phyloP scores from a whole-genome alignment of 2,797 vertebrate species.

The Emys orbicularis region DNA sequence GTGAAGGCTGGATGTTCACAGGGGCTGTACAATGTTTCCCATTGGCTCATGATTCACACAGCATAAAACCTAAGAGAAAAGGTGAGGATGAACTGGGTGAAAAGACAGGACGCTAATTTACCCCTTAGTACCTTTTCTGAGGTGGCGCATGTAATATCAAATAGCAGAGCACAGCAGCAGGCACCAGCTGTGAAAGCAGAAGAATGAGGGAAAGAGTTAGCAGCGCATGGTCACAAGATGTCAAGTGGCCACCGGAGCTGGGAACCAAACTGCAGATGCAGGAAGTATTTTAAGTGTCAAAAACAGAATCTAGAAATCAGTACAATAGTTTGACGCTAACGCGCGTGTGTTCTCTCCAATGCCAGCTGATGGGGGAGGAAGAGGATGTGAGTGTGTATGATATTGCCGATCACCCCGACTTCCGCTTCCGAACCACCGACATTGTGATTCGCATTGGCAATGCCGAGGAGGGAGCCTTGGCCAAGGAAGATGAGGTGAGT shows the following conservation, averaged over 20 bases:
- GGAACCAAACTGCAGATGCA: background rate
- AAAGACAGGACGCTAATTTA: background rate
- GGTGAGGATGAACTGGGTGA: background rate
- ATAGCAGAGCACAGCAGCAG: background rate
- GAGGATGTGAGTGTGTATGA: conserved; percentile 98
- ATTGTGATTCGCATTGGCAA: conserved; percentile 97
- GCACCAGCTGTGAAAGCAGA: background rate
- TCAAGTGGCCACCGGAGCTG: background rate
- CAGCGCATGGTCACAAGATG: background rate
- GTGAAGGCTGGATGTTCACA: background rate
- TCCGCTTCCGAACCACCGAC: conserved; percentile 95
- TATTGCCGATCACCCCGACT: conserved; percentile 97
- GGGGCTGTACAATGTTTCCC: background rate
- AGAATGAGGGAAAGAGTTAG: background rate
- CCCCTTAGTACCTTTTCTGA: background rate
- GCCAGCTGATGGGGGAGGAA: conserved; percentile 91
- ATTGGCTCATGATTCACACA: fast-evolving
- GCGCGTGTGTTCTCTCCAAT: fast-evolving
- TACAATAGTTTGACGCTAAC: background rate
- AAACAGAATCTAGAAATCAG: background rate
- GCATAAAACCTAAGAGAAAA: background rate
- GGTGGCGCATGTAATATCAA: too few species aligned
- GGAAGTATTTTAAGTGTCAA: background rate
- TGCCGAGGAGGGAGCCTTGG: conserved; percentile 84
- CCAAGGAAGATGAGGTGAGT: conserved; percentile 88